Conservation (phyloP, 2,797 vertebrate species). For the Ispidina lecontei region DNA sequence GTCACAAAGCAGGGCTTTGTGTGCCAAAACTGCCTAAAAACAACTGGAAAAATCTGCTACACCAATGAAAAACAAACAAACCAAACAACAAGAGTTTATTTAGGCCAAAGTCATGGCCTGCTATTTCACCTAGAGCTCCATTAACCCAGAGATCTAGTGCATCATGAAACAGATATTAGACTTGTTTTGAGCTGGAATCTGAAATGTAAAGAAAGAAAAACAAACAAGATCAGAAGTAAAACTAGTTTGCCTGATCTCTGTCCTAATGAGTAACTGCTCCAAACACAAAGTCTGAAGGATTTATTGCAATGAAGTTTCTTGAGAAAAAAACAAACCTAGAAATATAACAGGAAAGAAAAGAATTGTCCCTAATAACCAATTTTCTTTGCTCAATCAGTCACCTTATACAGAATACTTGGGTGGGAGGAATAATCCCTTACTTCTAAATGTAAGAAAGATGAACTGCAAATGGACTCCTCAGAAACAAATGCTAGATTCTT, state of each 20-base stretch:
- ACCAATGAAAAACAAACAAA: no score
- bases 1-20: not conserved
- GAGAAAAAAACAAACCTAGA: not conserved
- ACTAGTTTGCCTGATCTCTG: not conserved
- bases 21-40: not conserved
- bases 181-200: not conserved
- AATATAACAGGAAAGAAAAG: not conserved
- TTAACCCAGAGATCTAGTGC: not conserved
- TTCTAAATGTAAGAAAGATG: not conserved
- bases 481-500: not conserved
- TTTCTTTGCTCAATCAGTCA: not conserved
- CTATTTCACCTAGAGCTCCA: not conserved
- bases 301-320: not conserved
- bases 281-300: not conserved
- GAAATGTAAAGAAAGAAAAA: not conserved
- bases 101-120: not conserved
- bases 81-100: not conserved
- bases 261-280: not conserved
- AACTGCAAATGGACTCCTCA: not conserved
- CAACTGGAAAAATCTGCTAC: not conserved
- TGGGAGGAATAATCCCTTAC: not conserved
- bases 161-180: not conserved
- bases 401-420: not conserved
- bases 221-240: not conserved
- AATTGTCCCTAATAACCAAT: not conserved